A percentile compares a stretch with the other conserved stretches of the same genome.
Evolutionary conservation across 2,113 vertebrate species (phyloP).

Genomic region (Gymnobelideus leadbeateri): DNA sequence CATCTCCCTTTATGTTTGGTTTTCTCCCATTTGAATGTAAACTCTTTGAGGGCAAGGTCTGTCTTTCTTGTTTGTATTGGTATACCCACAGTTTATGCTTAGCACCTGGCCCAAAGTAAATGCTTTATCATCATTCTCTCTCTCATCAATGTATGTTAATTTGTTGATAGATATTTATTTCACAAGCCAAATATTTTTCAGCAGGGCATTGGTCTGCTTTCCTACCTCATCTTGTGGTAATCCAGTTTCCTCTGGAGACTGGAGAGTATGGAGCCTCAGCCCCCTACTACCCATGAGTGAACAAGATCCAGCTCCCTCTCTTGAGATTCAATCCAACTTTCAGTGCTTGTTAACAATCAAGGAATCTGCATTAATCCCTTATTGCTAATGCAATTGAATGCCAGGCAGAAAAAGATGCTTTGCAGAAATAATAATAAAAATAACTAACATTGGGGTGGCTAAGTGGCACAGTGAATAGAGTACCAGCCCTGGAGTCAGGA

Average conservation of each 20-base stretch:
- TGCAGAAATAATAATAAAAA: not conserved
- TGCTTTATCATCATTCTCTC: not conserved
- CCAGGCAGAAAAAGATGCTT: slow-evolving; percentile 26
- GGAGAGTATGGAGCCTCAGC: not conserved
- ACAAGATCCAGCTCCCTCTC: not conserved
- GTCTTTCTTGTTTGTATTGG: not conserved
- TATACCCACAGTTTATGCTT: too few species aligned
- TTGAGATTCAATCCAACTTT: slow-evolving; percentile 31
- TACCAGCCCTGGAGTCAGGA: too few species aligned
- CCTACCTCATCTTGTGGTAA: not conserved
- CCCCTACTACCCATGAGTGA: not conserved
- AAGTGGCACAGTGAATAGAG: too few species aligned
- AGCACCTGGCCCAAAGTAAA: not conserved
- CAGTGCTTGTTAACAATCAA: slow-evolving; percentile 21
- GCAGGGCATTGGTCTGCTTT: not conserved
- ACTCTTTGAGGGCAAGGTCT: not conserved
- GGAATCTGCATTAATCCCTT: slow-evolving; percentile 11
- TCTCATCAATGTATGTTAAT: not conserved
- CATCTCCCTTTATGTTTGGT: not conserved
- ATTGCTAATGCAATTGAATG: slow-evolving; percentile 27
- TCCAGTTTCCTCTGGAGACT: not conserved
- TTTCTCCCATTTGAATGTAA: not conserved
- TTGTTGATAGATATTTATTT: not conserved
- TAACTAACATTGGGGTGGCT: too few species aligned
- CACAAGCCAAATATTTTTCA: not conserved